Conservation (phyloP, 2,888 invertebrate genomes). For the Glaucopsyche alexis region DNA sequence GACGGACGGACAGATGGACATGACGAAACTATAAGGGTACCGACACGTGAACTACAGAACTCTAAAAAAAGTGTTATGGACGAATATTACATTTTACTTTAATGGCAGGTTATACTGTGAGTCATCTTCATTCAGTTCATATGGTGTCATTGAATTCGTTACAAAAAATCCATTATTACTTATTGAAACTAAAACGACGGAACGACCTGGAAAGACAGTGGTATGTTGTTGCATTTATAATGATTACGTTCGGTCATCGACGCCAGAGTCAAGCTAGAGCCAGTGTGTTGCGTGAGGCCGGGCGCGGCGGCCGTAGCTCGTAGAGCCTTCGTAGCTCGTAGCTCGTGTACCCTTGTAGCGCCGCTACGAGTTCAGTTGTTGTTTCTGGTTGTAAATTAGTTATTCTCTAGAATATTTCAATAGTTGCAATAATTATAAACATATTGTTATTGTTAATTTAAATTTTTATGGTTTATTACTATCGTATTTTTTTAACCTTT, state of each 20-base stretch:
- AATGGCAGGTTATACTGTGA: not conserved
- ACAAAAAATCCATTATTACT: not conserved
- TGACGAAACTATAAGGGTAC: no score
- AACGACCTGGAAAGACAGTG: slow-evolving; percentile 15
- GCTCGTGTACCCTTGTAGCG: not conserved
- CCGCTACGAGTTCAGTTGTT: slow-evolving; percentile 36
- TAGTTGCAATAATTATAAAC: not conserved
- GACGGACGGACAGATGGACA: no score
- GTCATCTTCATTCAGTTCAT: slow-evolving; percentile 1
- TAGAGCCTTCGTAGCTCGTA: slow-evolving; percentile 33
- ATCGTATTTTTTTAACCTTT: no score
- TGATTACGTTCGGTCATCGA: slow-evolving; percentile 9
- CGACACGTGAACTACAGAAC: no score
- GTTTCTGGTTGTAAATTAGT: slow-evolving; percentile 13
- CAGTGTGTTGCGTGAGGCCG: slow-evolving; percentile 31
- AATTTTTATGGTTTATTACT: no score
- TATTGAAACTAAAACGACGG: not conserved
- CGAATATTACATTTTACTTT: not conserved
- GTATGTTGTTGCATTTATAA: slow-evolving; percentile 1
- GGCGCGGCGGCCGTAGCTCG: slow-evolving; percentile 45
- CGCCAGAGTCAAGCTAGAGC: not conserved
- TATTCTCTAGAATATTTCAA: not conserved
- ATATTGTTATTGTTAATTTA: no score
- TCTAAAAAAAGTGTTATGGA: not conserved
- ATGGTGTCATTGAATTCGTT: not conserved